phyloP scores from a whole-genome alignment of 2,888 invertebrate genomes.

The Tipula lateralis region DNA sequence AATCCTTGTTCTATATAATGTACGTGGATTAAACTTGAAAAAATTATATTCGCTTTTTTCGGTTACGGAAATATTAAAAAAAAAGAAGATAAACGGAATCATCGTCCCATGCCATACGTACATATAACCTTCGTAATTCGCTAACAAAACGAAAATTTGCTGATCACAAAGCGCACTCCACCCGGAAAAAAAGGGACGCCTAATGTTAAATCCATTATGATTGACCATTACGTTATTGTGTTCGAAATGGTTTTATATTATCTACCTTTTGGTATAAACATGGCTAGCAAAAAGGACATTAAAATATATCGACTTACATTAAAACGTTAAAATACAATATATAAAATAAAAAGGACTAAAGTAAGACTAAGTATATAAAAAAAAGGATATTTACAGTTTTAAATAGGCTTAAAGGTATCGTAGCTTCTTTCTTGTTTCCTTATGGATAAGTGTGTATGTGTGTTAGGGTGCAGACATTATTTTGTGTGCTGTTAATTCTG shows the following conservation, averaged over 20 bases:
- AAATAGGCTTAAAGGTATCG: background rate
- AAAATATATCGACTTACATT: background rate
- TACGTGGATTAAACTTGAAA: background rate
- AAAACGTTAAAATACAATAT: background rate
- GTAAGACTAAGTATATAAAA: background rate
- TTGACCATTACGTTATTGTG: background rate
- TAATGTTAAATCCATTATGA: background rate
- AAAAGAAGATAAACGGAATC: background rate
- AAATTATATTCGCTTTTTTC: background rate
- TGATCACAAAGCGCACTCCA: background rate
- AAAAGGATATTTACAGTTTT: background rate
- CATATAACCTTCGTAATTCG: background rate
- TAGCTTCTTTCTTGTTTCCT: background rate
- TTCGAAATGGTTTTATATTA: no score
- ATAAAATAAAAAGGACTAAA: background rate
- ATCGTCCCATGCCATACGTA: background rate
- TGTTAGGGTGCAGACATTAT: background rate
- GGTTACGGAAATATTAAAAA: background rate
- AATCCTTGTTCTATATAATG: background rate
- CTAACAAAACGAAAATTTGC: background rate
- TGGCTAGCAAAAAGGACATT: background rate
- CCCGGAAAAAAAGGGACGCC: background rate
- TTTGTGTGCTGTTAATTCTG: background rate
- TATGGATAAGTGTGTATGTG: background rate
- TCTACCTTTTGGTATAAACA: background rate